Percentiles rank a stretch among this genome's conserved stretches.
Conservation (phyloP, 2,888 invertebrate genomes). For the Cinara cedri region DNA sequence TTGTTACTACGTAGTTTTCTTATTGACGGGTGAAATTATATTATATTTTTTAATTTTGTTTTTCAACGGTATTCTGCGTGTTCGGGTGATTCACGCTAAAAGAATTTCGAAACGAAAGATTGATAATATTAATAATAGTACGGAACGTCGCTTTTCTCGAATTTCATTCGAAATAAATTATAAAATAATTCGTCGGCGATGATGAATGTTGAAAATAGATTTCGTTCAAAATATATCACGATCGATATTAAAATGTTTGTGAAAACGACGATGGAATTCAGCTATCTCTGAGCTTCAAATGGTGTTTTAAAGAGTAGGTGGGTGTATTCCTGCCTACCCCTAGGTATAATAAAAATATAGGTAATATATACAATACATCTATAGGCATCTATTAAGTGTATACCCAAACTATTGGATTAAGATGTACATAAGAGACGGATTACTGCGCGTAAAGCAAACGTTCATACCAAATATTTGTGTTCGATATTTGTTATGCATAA, state of each 20-base stretch:
- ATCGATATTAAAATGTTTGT: not conserved
- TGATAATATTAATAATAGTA: no score
- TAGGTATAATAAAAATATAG: no score
- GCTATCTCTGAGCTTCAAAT: not conserved
- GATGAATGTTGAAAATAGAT: no score
- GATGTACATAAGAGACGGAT: not conserved
- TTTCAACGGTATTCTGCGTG: not conserved
- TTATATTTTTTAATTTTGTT: no score
- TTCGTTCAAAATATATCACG: no score
- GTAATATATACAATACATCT: not conserved
- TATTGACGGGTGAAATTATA: not conserved
- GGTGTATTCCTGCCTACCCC: no score
- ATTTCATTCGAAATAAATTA: not conserved
- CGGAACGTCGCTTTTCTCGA: no score
- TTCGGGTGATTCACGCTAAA: not conserved
- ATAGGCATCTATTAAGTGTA: no score
- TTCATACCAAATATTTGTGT: slow-evolving; percentile 4
- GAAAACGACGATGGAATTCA: not conserved
- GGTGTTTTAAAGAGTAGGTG: not conserved
- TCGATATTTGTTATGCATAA: not conserved
- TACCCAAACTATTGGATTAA: not conserved
- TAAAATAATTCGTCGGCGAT: no score
- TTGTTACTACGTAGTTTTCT: slow-evolving; percentile 10
- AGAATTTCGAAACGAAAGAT: no score
- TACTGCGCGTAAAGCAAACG: slow-evolving; percentile 14